Conservation (phyloP, 2,113 vertebrate species). For the Philantomba maxwellii region DNA sequence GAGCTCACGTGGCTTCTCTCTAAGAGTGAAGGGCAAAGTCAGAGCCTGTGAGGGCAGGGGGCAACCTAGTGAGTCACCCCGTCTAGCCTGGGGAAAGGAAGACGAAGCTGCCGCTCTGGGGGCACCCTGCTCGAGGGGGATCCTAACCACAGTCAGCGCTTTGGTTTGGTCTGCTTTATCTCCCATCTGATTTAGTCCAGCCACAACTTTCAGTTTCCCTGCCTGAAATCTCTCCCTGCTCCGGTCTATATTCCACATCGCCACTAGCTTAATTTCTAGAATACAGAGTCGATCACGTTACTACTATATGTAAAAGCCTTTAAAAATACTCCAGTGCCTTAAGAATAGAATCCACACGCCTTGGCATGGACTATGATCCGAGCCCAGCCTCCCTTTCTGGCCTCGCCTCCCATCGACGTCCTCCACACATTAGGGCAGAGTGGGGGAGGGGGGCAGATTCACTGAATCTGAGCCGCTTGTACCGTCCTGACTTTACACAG, state of each 20-base stretch:
- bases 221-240: not conserved
- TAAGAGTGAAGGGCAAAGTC: not conserved
- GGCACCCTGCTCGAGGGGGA: not conserved
- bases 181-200: not conserved
- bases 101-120: not conserved
- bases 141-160: no score
- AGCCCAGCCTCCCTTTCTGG: not conserved
- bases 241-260: not conserved
- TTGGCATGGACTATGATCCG: not conserved
- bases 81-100: not conserved
- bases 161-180: not conserved
- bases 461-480: not conserved
- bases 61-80: not conserved
- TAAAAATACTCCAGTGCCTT: not conserved
- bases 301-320: not conserved
- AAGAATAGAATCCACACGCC: not conserved
- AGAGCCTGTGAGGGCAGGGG: not conserved
- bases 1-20: not conserved
- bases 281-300: not conserved
- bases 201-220: not conserved
- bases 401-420: not conserved
- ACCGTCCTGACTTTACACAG: not conserved
- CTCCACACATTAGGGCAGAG: not conserved
- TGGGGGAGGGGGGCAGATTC: fast-evolving
- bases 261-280: not conserved